Conservation (phyloP, 2,113 vertebrate species). For the Nyctibius bracteatus region DNA sequence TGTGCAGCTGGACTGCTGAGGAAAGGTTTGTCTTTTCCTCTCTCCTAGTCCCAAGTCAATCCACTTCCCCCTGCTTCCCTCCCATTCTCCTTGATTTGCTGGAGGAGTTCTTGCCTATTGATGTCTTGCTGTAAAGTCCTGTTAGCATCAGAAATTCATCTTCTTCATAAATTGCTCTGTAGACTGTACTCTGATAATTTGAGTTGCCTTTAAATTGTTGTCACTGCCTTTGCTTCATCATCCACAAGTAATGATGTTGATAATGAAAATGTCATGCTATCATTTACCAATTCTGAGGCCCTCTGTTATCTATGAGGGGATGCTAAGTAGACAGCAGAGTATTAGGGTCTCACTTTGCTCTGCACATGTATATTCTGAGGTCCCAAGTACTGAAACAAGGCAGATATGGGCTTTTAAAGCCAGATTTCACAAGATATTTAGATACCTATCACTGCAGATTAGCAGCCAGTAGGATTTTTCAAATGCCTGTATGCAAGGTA, state of each 20-base stretch:
- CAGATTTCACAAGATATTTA: background rate
- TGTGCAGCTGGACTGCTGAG: background rate
- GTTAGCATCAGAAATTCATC: constrained; percentile 3
- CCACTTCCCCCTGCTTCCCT: background rate
- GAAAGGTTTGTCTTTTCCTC: background rate
- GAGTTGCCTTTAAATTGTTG: constrained; percentile 37
- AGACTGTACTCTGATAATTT: background rate
- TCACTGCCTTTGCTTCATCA: constrained; percentile 20
- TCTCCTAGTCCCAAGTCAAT: background rate
- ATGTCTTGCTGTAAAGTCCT: background rate
- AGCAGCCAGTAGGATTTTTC: background rate
- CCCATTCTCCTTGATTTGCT: background rate
- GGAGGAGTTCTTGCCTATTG: background rate
- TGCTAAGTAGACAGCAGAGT: background rate
- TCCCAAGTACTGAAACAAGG: background rate
- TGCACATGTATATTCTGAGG: background rate
- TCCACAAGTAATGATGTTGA: constrained; percentile 34
- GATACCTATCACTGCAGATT: background rate
- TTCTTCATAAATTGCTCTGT: background rate
- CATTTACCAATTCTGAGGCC: background rate
- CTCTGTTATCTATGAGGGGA: background rate
- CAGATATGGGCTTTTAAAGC: background rate
- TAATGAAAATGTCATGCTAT: constrained; percentile 48
- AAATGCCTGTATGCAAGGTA: background rate
- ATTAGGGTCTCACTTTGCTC: background rate